These are phyloP conservation scores for Syngnathus floridae DNA, from an alignment of 2,113 vertebrate species.

Conservation along the genomic window DNA sequence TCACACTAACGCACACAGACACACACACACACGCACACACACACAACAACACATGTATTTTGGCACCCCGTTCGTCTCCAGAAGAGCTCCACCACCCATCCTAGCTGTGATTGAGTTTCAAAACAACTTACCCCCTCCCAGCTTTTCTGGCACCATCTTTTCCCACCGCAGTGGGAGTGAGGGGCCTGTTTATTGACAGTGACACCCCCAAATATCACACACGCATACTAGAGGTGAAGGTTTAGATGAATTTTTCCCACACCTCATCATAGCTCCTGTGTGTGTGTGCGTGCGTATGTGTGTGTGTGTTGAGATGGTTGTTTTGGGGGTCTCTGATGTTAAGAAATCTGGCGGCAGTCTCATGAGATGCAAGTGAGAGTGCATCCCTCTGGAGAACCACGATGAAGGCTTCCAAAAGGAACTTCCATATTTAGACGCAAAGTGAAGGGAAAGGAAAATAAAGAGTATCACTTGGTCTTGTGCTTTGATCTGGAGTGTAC, in stretches of 20 bases:
- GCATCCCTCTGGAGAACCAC: constrained; percentile 27
- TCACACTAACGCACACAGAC: constrained; percentile 12
- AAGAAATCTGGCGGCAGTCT: constrained; percentile 13
- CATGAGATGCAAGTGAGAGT: constrained; percentile 13
- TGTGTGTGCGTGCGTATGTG: not conserved
- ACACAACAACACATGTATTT: not conserved
- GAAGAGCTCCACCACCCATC: constrained; percentile 30
- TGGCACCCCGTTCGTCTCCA: constrained; percentile 1
- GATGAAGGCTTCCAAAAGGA: constrained; percentile 39
- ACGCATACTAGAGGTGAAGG: not conserved
- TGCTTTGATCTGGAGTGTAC: not conserved
- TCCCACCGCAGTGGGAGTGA: constrained; percentile 1
- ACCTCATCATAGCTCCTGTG: not conserved
- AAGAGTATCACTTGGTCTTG: constrained; percentile 1
- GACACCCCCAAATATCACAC: constrained; percentile 17
- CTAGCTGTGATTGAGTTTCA: constrained; percentile 55
- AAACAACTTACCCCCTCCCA: constrained; percentile 54
- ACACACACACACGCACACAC: constrained; percentile 10
- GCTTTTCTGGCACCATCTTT: not conserved
- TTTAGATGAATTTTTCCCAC: not conserved
- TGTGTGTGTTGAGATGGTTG: not conserved
- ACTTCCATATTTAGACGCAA: constrained; percentile 68
- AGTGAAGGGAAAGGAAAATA: constrained; percentile 18
- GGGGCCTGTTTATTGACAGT: not conserved
- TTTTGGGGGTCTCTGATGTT: constrained; percentile 11